Conservation (phyloP, 2,797 vertebrate genomes). For the Tangara arthus region DNA sequence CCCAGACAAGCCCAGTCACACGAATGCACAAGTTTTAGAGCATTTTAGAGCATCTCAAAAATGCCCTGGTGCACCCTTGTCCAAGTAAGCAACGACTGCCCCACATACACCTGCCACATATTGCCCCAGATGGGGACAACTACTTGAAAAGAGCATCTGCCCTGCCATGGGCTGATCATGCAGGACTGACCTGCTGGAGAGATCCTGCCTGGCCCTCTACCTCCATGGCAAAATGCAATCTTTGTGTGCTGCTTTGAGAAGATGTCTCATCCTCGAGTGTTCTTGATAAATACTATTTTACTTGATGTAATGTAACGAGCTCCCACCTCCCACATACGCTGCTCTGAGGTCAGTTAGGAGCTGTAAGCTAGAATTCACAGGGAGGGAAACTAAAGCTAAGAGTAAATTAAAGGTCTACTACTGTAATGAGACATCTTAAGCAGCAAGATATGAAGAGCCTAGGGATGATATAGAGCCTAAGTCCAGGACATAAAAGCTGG, state of each 20-base stretch:
- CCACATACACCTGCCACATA: rapidly evolving
- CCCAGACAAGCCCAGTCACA: neutral
- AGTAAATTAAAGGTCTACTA: neutral
- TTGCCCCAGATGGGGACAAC: neutral
- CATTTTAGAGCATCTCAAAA: neutral
- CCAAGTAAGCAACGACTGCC: neutral
- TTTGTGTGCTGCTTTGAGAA: neutral
- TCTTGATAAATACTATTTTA: neutral
- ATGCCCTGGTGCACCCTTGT: neutral
- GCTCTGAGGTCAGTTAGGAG: neutral
- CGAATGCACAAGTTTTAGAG: rapidly evolving
- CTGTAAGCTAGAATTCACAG: neutral
- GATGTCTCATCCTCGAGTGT: neutral
- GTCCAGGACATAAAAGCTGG: neutral
- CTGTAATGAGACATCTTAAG: neutral
- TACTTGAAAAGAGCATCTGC: neutral
- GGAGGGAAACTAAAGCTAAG: neutral
- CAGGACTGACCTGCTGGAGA: neutral
- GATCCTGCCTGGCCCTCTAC: neutral
- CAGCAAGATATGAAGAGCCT: neutral
- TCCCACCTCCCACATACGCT: neutral
- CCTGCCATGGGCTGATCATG: neutral
- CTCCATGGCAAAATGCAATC: rapidly evolving
- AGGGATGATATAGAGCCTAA: neutral
- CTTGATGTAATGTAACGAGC: neutral